Conservation (phyloP, 2,797 vertebrate species). For the Hoplostethus atlanticus region DNA sequence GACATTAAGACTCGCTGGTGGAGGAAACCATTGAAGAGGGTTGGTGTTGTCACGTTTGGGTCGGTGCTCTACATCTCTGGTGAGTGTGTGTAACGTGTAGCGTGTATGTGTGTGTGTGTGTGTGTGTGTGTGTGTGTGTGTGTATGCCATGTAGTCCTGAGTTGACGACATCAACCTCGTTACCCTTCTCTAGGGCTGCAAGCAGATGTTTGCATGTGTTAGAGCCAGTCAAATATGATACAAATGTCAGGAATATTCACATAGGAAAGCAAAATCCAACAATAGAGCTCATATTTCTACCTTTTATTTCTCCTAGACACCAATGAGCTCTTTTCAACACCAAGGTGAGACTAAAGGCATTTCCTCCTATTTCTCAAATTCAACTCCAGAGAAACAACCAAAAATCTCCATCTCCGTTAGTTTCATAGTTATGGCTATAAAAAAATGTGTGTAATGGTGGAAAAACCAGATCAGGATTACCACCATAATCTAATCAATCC, state of each 20-base stretch:
- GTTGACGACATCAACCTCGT: conserved; percentile 44
- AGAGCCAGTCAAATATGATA: conserved; percentile 90
- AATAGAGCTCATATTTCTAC: no score
- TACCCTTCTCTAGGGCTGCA: conserved; percentile 76
- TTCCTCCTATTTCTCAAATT: no score
- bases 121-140: conserved; percentile 24
- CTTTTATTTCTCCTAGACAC: no score
- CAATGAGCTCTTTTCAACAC: no score
- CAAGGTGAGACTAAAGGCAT: no score
- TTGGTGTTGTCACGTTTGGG: conserved; percentile 35
- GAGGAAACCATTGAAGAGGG: conserved; percentile 53
- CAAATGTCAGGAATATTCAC: conserved; percentile 89
- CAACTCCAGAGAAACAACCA: no score
- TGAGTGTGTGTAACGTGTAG: conserved; percentile 13
- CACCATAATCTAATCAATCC: no score
- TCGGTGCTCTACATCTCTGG: conserved; percentile 28
- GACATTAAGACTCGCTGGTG: conserved; percentile 67
- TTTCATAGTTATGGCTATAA: no score
- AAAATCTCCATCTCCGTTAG: no score
- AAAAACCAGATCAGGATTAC: no score
- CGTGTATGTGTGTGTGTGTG: not conserved
- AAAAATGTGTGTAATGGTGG: no score
- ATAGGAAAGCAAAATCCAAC: no score
- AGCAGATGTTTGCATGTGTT: conserved; percentile 80
- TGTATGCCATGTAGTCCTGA: conserved; percentile 39